Base-by-base conservation (phyloP, 1,140 invertebrate species). In the Eulimnadia texana region DNA sequence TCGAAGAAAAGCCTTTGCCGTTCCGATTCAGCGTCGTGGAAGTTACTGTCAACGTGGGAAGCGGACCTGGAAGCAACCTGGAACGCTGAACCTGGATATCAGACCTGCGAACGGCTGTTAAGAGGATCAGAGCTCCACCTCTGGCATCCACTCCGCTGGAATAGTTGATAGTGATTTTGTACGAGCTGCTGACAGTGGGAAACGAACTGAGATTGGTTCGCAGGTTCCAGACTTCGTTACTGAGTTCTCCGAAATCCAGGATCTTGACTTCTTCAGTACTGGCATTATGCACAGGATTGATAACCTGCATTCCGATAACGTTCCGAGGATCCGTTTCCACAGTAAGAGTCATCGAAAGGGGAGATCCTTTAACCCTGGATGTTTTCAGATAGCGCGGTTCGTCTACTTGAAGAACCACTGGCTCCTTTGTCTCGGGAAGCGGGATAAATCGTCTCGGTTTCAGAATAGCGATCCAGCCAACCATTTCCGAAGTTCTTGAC, bases 221-320 rank as follows among this genome's bases (percentile, higher is more conserved):
- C 0, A 94, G 71, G 67, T 82, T 79, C 89, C 89, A 94, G 29
- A 80, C 69, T 24, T 81, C 80, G 49, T 61, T 56, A 28, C 25
- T 64, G 13, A 66, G 56, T 20, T 63, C 62, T 58, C 66, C 66
- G 50, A 66, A 70, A 72, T 93, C 87, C 62, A 85, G 80, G 52
- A 95, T 81, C 24, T 78, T 78, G 42, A 94, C 84, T 64, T 79
- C 77, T 75, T 94, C 91, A 0, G 84, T 85, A 60, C 88, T 93
- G 58, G 85, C 79, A 70, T 91, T 90, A 60, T 87, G 83, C 59
- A 93, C 88, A 1, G 90, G 89, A 76, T 92, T 93, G 1, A 95
- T 50, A 13, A 73, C 65, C 58, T 74, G 70, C 42, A 75, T 70
- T 13, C 72, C 71, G 20, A 75, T 68, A 2, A 70, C 66, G 24